Base-by-base conservation (phyloP, 2,888 invertebrate genomes). In the Unio pictorum region DNA sequence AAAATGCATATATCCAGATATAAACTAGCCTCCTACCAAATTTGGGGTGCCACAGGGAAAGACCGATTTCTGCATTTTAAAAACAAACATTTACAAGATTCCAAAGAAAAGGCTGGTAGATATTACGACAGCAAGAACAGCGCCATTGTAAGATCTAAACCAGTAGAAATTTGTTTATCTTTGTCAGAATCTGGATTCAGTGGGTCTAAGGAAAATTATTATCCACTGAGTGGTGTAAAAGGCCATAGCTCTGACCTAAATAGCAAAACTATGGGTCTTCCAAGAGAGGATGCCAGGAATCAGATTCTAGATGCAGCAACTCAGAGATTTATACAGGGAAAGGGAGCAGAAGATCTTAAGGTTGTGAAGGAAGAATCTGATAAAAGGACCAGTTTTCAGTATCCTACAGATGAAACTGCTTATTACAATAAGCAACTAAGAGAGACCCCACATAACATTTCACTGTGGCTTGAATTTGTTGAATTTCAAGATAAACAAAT, bases 401-500 rank as follows among this genome's bases (percentile, higher is more conserved):
- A 55, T 58, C n/a, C 68, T 69, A 23, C 64, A 74, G 64, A 76
- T 55, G 81, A 80, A 64, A 78, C 79, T 17, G 78, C 75, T 26
- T 78, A 72, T 17, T 91, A 81, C 71, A 91, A 91, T 74, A 84
- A 84, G 71, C 72, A 80, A 59, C 76, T 90, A 17, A 75, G 86
- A 60, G 87, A 88, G 54, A 78, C 87, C 55, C 90, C 91, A 23
- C 65, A 76, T 20, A 84, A 91, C 81, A 77, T 89, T 15, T 68
- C 84, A 54, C 70, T 88, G 34, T 91, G 91, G 91, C 71, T 91
- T 15, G 88, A 91, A 54, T 91, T 91, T 86, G 84, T 91, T 5
- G 80, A 85, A n/a, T 91, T 90, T 76, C 91, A 91, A 78, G 90
- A 91, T 69, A 78, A 84, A 30, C 34, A 8, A 54, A 34, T 15